Conservation (phyloP, 2,888 invertebrate species). For the Eulithis testata region DNA sequence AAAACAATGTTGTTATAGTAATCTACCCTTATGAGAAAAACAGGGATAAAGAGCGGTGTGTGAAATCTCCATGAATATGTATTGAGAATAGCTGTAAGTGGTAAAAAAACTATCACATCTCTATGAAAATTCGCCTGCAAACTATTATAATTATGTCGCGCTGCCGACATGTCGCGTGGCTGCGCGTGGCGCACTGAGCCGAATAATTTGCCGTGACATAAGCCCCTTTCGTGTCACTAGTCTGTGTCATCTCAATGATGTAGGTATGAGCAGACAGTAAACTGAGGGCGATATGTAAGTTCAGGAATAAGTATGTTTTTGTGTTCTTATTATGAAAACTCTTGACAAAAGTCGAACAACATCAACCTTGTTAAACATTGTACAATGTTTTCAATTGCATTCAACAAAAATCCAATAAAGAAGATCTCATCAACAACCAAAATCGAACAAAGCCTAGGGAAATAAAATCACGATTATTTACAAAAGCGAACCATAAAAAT, state of each 20-base stretch:
- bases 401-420: background rate
- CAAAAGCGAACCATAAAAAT: slow-evolving; percentile 63
- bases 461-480: slow-evolving; percentile 19
- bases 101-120: no score
- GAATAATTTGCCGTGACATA: slow-evolving; percentile 36
- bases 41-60: no score
- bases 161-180: slow-evolving; percentile 14
- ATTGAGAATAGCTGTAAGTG: background rate
- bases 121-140: background rate
- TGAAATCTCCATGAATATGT: no score
- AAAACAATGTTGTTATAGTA: no score
- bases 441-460: background rate
- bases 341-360: no score
- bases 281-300: background rate
- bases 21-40: no score
- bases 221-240: slow-evolving; percentile 24
- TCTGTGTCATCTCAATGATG: slow-evolving; percentile 19
- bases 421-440: background rate
- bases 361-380: no score
- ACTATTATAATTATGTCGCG: background rate
- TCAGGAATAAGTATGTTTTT: background rate
- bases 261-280: slow-evolving; percentile 16
- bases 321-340: background rate
- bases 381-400: no score
- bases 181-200: slow-evolving; percentile 25